Conservation (phyloP, 2,797 vertebrate species). For the Coregonus ussuriensis region DNA sequence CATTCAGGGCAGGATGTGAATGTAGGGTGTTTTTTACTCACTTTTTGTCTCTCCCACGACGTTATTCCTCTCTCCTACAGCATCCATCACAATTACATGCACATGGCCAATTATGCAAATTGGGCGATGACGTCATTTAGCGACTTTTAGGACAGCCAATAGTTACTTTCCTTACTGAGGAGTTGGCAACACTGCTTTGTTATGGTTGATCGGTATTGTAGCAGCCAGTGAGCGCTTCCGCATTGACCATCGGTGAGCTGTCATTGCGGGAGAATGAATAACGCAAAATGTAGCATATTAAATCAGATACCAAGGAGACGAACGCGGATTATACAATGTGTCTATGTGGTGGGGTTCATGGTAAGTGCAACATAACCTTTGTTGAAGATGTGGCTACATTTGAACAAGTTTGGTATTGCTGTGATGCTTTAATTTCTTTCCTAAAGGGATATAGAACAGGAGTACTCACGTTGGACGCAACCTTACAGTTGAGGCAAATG, state of each 20-base stretch:
- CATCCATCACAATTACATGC: too few relatives aligned
- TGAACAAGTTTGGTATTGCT: neutral
- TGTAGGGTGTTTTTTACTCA: too few relatives aligned
- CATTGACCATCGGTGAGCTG: constrained; percentile 43
- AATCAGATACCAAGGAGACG: constrained; percentile 52
- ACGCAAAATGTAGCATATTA: constrained; percentile 66
- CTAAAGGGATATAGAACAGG: too few relatives aligned
- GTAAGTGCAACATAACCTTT: constrained; percentile 65
- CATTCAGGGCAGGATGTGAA: too few relatives aligned
- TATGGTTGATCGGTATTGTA: constrained; percentile 8
- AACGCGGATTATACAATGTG: constrained; percentile 70
- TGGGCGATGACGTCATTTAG: too few relatives aligned
- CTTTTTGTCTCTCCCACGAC: too few relatives aligned
- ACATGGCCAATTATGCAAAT: too few relatives aligned
- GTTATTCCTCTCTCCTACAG: too few relatives aligned
- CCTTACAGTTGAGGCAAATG: neutral
- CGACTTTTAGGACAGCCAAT: too few relatives aligned
- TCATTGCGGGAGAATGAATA: constrained; percentile 70
- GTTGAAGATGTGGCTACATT: neutral
- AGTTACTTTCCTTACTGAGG: too few relatives aligned
- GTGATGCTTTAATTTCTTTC: too few relatives aligned
- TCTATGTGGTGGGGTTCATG: constrained; percentile 83
- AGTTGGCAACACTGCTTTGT: too few relatives aligned
- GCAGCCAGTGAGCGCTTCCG: constrained; percentile 58
- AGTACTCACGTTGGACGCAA: neutral